Evolutionary conservation across 35 echinoderm and acorn worm genomes (phyloP), one percentile per base, ranked within the genome.

Genomic region (Holothuria glaberrima): DNA sequence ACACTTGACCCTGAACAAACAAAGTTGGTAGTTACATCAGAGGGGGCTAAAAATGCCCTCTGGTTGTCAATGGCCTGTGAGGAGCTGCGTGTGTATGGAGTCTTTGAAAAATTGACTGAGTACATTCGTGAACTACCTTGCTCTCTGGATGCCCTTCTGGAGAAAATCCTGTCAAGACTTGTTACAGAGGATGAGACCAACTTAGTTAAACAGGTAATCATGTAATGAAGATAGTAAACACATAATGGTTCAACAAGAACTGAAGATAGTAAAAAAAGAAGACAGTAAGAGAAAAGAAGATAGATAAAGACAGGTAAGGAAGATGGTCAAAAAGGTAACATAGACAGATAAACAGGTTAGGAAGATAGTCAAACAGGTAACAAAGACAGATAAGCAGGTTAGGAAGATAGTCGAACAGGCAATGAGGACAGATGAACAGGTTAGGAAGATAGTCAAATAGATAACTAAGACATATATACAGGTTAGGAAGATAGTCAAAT

Each of bases 31-130:
- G 92, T 88, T 4, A 31, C 68, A 30, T 91, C 96, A 31, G 67
- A 79, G 26, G 96, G 96, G 80, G 92, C 96, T 17, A 79, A 92
- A 80, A 98, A 98, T 60, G 93, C 93, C 29, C 93, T 98, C 18
- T 98, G 96, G 96, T 76, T 98, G 88, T 92, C 92, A 1, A 21
- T 98, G 79, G 90, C 93, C n/a, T 98, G 96, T 63, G 96, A 98
- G 60, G 96, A 98, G 44, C 75, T 98, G 5, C 52, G 96, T 21
- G 91, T 98, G 21, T 98, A 92, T 86, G 96, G 96, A 30, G 67
- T 90, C 28, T 98, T 98, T 85, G 90, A 94, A 52, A 36, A 67
- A 17, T 20, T 98, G 64, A 94, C 96, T 12, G 41, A 66, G 16
- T 80, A 71, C 70, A 93, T 98, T 60, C 75, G 80, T 32, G 68